Base-by-base conservation (phyloP, 2,797 vertebrate genomes). In the Pseudochromis fuscus region DNA sequence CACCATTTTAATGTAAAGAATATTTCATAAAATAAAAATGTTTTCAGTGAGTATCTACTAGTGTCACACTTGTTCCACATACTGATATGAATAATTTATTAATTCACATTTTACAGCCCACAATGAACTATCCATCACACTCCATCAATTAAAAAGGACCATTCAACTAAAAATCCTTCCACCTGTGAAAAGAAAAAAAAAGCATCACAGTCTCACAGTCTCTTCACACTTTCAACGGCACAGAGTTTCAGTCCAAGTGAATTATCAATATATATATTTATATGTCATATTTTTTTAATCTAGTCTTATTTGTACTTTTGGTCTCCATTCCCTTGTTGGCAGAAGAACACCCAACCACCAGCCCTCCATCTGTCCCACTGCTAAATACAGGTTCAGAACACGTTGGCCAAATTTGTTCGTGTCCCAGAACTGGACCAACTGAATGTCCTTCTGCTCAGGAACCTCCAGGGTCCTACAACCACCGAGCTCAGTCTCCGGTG, bases 21-120 rank as follows among this genome's bases (percentile, higher is more conserved):
- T 63, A 75, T 67, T 85, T 77, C 72, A 30, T 77, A 80, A 90
- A 89, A 78, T 64, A 64, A 84, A n/a, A 75, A 72, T 24, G 70
- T 68, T 74, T 69, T 52, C 69, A 74, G 60, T 74, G 59, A 67
- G 46, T 58, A 56, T 75, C 55, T 72, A 77, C 7, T 55, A 80
- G 44, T 75, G 67, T 85, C 76, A 87, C 79, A 91, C 76, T 56
- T 75, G 70, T 88, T 87, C 76, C 75, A 92, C 87, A 87, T 88
- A 87, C 37, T 70, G 83, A 92, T 90, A 94, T 90, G 86, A 95
- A 94, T 94, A 94, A 94, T 94, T 95, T 94, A 94, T 94, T 94
- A 88, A 91, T 92, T 93, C 86, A 93, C 88, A 94, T 90, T 91
- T 86, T 91, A 93, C 88, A 93, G 67, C 78, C 77, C 84, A 88